These are phyloP conservation scores for Opisthograptis luteolata DNA, from an alignment of 2,888 invertebrate genomes.

Conservation along the genomic window DNA sequence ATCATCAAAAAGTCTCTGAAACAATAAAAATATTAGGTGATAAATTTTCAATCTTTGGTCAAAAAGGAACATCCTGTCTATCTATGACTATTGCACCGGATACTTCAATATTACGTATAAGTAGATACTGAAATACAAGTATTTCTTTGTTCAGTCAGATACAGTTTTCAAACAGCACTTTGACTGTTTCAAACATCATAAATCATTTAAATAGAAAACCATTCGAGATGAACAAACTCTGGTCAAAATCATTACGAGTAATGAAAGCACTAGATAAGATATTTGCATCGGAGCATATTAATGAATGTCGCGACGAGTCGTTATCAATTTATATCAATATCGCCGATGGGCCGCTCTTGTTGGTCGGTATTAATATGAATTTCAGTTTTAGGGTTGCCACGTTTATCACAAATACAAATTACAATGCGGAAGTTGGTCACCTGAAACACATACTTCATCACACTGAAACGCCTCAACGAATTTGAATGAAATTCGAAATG, in stretches of 20 bases:
- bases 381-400: constrained; percentile 68
- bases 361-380: constrained; percentile 77
- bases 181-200: constrained; percentile 21
- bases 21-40: too few relatives aligned
- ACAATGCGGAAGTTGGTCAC: too few relatives aligned
- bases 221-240: constrained; percentile 54
- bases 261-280: constrained; percentile 72
- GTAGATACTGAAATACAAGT: too few relatives aligned
- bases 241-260: constrained; percentile 64
- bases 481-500: too few relatives aligned
- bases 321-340: constrained; percentile 84
- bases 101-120: too few relatives aligned
- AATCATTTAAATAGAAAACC: constrained; percentile 34
- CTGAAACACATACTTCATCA: too few relatives aligned
- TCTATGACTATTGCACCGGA: too few relatives aligned
- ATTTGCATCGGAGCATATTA: constrained; percentile 71
- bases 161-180: constrained; percentile 9
- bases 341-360: constrained; percentile 76
- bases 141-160: constrained; percentile 1
- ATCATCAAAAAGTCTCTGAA: too few relatives aligned
- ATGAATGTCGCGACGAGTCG: constrained; percentile 75
- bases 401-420: neutral
- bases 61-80: too few relatives aligned
- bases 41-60: too few relatives aligned
- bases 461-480: too few relatives aligned